Base-by-base conservation (phyloP, 2,113 vertebrate genomes). In the Microtus oregoni region DNA sequence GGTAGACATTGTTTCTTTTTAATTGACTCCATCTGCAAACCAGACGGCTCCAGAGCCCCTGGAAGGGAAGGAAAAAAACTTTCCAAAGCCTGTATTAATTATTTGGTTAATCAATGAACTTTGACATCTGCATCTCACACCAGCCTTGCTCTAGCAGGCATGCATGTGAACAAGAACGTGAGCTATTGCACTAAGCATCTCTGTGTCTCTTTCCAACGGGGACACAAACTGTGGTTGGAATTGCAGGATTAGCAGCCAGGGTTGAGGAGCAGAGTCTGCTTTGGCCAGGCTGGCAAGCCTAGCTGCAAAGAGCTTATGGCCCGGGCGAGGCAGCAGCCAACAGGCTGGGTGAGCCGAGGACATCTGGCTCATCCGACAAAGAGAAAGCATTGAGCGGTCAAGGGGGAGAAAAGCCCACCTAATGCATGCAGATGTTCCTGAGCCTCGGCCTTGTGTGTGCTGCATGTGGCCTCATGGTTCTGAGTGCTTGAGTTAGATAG, bases 21-120 rank as follows among this genome's bases (percentile, higher is more conserved):
- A 75, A 93, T 67, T 75, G 90, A 96, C 85, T 67, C n/a, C 87
- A 94, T 93, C 93, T 76, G 85, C 44, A 92, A 95, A 52, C 72
- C 3, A n/a, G 73, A 91, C 24, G 79, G 86, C 86, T 86, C 87
- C 88, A 97, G 93, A 93, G 78, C 30, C 44, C 86, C 72, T 92
- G 90, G 50, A 94, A 96, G 61, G 90, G 90, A 94, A 76, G 24
- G 22, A 63, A 7, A 9, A 9, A 70, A 70, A 52, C 28, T 52
- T 78, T 75, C 65, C 91, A 82, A 86, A 77, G 35, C 67, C 44
- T 87, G 38, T 55, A 83, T 85, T 63, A 91, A 85, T 90, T 85
- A 58, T 1, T 68, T 47, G 55, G 58, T 87, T 92, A 78, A 91
- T 87, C 35, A 89, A 44, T 41, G 61, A 55, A 5, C 24, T 44